A percentile compares a stretch with the other conserved stretches of the same genome.
These are phyloP conservation scores for Calameuta pallipes DNA, from an alignment of 2,888 invertebrate species.

Conservation along the genomic window DNA sequence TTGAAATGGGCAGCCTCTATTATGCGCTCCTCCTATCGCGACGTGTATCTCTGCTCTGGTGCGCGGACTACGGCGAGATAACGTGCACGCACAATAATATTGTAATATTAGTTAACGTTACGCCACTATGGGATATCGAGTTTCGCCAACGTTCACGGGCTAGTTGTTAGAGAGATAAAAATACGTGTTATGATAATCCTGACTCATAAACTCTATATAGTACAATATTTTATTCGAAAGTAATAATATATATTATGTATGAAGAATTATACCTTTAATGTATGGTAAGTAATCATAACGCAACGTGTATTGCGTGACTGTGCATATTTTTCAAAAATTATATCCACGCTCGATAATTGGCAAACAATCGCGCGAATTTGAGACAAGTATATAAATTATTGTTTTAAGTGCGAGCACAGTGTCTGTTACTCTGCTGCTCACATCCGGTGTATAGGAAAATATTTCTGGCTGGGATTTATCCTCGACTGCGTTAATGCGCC, in stretches of 20 bases:
- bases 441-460: neutral
- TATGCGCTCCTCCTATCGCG: constrained; percentile 44
- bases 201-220: no score
- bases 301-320: no score
- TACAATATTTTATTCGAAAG: no score
- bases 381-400: neutral
- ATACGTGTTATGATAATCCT: no score
- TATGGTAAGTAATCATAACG: neutral
- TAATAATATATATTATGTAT: neutral
- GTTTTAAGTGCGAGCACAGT: neutral
- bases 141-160: constrained; percentile 22
- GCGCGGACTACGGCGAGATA: constrained; percentile 50
- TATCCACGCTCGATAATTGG: no score
- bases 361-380: no score
- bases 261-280: neutral
- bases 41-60: constrained; percentile 53
- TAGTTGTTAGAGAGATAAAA: neutral
- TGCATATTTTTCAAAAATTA: no score
- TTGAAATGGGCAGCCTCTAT: constrained; percentile 33
- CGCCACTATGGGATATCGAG: neutral
- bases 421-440: neutral
- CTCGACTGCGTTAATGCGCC: neutral
- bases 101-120: constrained; percentile 21
- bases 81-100: constrained; percentile 49
- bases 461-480: neutral